Base-by-base conservation (phyloP, 2,113 vertebrate species). In the Dasyprocta punctata region DNA sequence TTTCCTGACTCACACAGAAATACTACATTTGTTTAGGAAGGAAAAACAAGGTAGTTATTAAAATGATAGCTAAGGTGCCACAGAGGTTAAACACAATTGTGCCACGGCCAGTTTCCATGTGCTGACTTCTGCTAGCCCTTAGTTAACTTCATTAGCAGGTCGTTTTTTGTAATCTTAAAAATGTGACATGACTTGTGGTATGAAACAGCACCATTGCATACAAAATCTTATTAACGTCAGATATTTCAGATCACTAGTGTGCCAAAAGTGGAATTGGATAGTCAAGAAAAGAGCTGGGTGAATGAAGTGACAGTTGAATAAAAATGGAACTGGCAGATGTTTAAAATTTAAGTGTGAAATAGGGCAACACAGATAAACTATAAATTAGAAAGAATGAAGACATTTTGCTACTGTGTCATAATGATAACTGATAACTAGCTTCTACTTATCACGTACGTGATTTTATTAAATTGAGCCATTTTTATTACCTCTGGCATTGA, bases 331-430 rank as follows among this genome's bases (percentile, higher is more conserved):
- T 16, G 61, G 20, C 49, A 65, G 36, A 75, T 49, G 22, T 80
- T 91, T 60, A 56, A 71, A 82, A 56, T 90, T 69, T 87, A 60
- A 65, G 19, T 52, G 47, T 33, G 19, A 93, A 81, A 67, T 41
- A 28, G 3, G 20, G 9, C 44, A 86, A 80, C 30, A 8, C 1
- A 95, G 80, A 86, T 87, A 80, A 96, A n/a, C 5, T n/a, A 47
- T 28, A 77, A 77, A 36, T 86, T 47, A 52, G 49, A 93, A 96
- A 44, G 41, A 90, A 96, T 38, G 47, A 90, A 96, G 73, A 87
- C 28, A 67, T 87, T 92, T 52, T 56, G 20, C 52, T 87, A 4
- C 36, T 81, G 0, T 47, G 89, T 89, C 71, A 33, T 85, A 82
- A 88, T 73, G 60, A 92, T 28, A 36, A 77, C 33, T 56, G 86